phyloP scores from a whole-genome alignment of 2,888 invertebrate species.

The Cephus rjabovi region DNA sequence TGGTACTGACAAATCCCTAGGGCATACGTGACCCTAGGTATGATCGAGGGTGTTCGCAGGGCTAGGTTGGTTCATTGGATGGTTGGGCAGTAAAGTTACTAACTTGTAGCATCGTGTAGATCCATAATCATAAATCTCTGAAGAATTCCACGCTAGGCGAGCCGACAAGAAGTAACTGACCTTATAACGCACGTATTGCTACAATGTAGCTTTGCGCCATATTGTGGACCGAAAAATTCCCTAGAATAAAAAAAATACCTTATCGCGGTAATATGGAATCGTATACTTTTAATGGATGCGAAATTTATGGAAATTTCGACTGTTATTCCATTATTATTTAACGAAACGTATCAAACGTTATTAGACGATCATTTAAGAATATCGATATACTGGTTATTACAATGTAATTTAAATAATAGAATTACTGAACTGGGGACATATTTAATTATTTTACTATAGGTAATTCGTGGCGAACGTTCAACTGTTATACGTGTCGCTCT shows the following conservation, averaged over 20 bases:
- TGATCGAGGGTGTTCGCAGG: neutral
- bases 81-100: neutral
- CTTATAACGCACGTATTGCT: neutral
- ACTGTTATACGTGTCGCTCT: neutral
- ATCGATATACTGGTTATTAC: neutral
- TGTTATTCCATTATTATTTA: neutral
- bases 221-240: neutral
- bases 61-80: neutral
- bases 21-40: neutral
- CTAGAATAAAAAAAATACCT: neutral
- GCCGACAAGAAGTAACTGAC: slow-evolving; percentile 4
- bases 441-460: neutral
- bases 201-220: slow-evolving; percentile 3
- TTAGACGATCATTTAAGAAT: neutral
- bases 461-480: neutral
- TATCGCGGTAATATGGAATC: too few species aligned
- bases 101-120: neutral
- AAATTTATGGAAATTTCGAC: neutral
- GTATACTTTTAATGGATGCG: too few species aligned
- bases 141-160: slow-evolving; percentile 3
- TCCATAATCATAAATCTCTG: slow-evolving; percentile 1
- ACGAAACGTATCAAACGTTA: neutral
- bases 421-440: too few species aligned
- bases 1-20: neutral
- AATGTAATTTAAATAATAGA: too few species aligned